Evolutionary conservation across 2,797 vertebrate species (phyloP), one percentile per base, ranked within the genome.

Genomic region (Gambusia yucatana): DNA sequence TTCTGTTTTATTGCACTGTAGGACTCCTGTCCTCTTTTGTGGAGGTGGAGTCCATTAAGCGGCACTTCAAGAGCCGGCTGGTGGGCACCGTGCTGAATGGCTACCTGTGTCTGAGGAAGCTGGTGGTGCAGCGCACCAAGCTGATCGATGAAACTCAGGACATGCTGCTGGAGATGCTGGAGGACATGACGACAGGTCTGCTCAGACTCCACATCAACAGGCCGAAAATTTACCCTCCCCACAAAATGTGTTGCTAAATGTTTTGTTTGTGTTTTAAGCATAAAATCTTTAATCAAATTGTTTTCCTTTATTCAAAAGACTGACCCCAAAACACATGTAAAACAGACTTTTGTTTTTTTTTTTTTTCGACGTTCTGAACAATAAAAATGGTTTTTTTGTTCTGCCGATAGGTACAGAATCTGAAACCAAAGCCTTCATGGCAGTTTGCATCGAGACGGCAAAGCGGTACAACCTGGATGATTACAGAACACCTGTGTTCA

Each of bases 391-490:
- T 33, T 55, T 48, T 80, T 4, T 65, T 73, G n/a, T 81, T 55
- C 14, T 91, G 16, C 72, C 86, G 33, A 47, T 84, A 99, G 98
- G 98, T 87, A 99, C 98, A 0, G 98, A 99, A 84, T 99, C 98
- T 0, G 98, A 99, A 95, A 99, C 98, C 39, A 99, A 99, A 92
- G 98, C 98, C 0, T 99, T 99, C 92, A 99, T 99, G 98, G 98
- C 98, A 0, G 98, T 99, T 77, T 99, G 98, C 93, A 99, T 99
- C 0, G 98, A 99, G 93, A 99, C 98, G 0, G 98, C 98, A n/a
- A 99, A 99, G 86, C 97, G 98, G 6, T 99, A 99, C 95, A 97
- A 95, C 86, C 96, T 99, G 25, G 98, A 99, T 14, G 98, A 99
- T 94, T 99, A 99, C 93, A 95, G 98, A 79, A 99, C 98, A 0